Conservation (phyloP, 2,797 vertebrate genomes). For the Menidia menidia region DNA sequence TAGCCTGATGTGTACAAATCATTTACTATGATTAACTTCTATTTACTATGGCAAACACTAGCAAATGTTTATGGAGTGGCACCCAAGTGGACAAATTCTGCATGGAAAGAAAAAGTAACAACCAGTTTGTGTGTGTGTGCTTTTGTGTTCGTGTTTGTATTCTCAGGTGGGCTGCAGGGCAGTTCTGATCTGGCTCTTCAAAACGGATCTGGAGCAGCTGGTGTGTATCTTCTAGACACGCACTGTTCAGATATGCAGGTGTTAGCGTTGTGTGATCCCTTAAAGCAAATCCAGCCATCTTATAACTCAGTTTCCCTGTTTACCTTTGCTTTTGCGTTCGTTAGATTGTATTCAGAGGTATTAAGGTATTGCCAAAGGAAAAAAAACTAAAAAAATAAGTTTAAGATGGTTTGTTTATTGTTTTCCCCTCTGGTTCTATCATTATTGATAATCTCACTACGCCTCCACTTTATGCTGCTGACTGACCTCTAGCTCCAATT, state of each 20-base stretch:
- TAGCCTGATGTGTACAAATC: too few relatives aligned
- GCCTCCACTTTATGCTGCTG: not conserved
- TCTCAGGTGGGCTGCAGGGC: constrained; percentile 61
- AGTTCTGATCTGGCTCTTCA: constrained; percentile 62
- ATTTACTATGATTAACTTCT: too few relatives aligned
- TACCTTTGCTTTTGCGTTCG: too few relatives aligned
- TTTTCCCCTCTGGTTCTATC: too few relatives aligned
- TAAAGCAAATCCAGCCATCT: not conserved
- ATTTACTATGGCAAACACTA: too few relatives aligned
- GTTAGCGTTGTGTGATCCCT: not conserved
- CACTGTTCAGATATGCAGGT: not conserved
- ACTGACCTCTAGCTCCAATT: not conserved
- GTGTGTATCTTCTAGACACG: constrained; percentile 48
- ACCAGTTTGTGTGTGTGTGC: not conserved
- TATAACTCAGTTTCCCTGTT: not conserved
- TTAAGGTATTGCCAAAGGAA: not conserved
- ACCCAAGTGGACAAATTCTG: too few relatives aligned
- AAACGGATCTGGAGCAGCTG: constrained; percentile 68
- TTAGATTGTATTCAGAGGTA: too few relatives aligned
- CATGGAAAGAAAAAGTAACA: too few relatives aligned
- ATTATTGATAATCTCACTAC: not conserved
- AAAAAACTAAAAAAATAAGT: not conserved
- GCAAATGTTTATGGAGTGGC: too few relatives aligned
- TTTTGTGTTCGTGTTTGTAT: constrained; percentile 8
- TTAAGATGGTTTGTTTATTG: not conserved